Percentiles rank a stretch among this genome's conserved stretches.
phyloP scores from a whole-genome alignment of 2,113 vertebrate genomes.

The Australoheros scitulus region DNA sequence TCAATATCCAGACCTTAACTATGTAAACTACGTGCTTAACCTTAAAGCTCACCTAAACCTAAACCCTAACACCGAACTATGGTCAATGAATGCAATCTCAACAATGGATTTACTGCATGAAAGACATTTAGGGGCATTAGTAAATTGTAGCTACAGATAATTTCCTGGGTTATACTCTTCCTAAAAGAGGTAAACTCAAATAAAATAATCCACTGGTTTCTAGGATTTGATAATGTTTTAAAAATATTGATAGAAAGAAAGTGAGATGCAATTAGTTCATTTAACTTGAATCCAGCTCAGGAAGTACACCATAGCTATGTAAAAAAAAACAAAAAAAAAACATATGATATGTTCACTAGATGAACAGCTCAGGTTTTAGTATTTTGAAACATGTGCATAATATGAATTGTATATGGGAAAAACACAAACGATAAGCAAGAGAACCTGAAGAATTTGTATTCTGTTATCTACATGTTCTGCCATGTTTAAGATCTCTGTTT shows the following conservation, averaged over 20 bases:
- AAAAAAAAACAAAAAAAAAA: too few relatives aligned
- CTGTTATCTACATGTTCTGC: background rate
- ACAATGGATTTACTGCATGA: background rate
- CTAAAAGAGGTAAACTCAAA: too few relatives aligned
- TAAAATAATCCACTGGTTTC: too few relatives aligned
- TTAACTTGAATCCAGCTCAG: background rate
- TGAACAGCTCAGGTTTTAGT: background rate
- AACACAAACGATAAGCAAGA: too few relatives aligned
- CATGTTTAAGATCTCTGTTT: background rate
- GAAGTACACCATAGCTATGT: background rate
- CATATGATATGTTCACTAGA: background rate
- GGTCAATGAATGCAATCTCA: background rate
- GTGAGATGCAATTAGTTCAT: slow-evolving; percentile 12
- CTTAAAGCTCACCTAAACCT: background rate
- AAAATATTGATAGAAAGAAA: slow-evolving; percentile 43
- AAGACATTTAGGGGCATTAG: background rate
- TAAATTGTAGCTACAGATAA: background rate
- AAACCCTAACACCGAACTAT: background rate
- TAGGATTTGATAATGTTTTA: background rate
- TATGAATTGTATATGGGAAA: too few relatives aligned
- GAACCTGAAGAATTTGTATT: background rate
- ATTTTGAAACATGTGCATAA: too few relatives aligned
- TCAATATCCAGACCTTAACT: background rate
- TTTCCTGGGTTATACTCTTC: too few relatives aligned
- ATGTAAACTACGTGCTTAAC: background rate